Percentiles rank a stretch among this genome's conserved stretches.
Evolutionary conservation across 2,888 invertebrate species (phyloP).

Genomic region (Rhimphoctona megacephalus): DNA sequence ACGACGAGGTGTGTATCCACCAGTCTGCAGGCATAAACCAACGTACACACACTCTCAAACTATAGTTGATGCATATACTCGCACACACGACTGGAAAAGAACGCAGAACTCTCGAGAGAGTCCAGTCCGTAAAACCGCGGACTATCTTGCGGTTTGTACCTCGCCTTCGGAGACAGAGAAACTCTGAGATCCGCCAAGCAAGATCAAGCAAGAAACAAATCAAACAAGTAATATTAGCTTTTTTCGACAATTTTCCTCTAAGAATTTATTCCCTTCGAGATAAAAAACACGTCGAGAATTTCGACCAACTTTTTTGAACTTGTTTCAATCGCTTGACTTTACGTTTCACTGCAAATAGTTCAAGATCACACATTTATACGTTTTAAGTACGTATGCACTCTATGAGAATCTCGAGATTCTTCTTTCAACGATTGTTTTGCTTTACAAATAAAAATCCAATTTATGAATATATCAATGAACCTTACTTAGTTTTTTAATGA

Average conservation of each 20-base stretch:
- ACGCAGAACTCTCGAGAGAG: slow-evolving; percentile 46
- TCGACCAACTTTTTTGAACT: neutral
- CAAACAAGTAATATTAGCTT: neutral
- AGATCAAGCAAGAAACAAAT: neutral
- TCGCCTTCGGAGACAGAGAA: slow-evolving; percentile 5
- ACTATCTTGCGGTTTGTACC: slow-evolving; percentile 19
- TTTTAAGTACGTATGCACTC: neutral
- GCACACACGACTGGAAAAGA: slow-evolving; percentile 13
- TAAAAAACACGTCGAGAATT: neutral
- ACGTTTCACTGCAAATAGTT: neutral
- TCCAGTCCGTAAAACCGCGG: slow-evolving; percentile 56
- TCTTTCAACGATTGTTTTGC: neutral
- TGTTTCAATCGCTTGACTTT: neutral
- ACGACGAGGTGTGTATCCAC: slow-evolving; percentile 50
- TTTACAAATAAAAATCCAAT: neutral
- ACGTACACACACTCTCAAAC: slow-evolving; percentile 18
- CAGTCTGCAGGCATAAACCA: slow-evolving; percentile 30
- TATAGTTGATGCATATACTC: slow-evolving; percentile 1
- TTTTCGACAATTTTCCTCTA: neutral
- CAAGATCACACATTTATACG: neutral
- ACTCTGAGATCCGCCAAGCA: neutral
- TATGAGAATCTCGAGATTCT: neutral
- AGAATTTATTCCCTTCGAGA: neutral
- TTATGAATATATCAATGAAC: neutral
- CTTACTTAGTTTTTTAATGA: neutral